phyloP scores from a whole-genome alignment of 30 jellyfish, hydroid and myxozoan species.

The Catostylus mosaicus region DNA sequence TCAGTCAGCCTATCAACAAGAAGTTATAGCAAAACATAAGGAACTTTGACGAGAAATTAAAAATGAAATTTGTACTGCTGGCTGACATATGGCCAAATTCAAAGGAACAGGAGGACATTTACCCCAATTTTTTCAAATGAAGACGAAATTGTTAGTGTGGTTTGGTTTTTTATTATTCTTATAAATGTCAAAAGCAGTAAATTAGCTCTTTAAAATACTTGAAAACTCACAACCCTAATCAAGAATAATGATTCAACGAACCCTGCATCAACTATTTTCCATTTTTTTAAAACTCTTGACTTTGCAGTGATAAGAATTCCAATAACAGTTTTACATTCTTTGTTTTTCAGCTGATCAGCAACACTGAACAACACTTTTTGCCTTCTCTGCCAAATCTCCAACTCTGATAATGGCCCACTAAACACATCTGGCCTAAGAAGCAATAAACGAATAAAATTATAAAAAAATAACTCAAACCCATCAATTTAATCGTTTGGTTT shows the following conservation, averaged over 20 bases:
- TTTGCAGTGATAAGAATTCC: conserved; percentile 76
- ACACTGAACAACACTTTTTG: conserved; percentile 60
- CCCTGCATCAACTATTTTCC: conserved; percentile 89
- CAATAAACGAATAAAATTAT: too few relatives aligned
- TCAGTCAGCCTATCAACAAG: conserved; percentile 77
- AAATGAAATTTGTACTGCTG: too few relatives aligned
- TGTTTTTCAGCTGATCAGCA: conserved; percentile 79
- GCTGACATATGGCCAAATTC: too few relatives aligned
- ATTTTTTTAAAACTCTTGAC: conserved; percentile 77
- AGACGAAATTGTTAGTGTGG: neutral
- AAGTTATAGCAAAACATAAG: neutral
- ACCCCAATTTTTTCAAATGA: too few relatives aligned
- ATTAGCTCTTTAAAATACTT: neutral
- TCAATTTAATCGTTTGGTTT: too few relatives aligned
- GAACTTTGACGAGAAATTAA: neutral
- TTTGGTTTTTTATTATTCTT: neutral
- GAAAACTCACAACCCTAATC: neutral
- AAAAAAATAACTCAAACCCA: too few relatives aligned
- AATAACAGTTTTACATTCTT: conserved; percentile 81
- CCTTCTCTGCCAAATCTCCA: conserved; percentile 72
- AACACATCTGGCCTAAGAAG: conserved; percentile 52
- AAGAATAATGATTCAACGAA: neutral
- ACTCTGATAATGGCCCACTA: conserved; percentile 79
- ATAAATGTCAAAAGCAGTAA: neutral
- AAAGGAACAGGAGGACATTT: too few relatives aligned